Percentiles rank a stretch among this genome's conserved stretches.
Conservation (phyloP, 1,140 invertebrate genomes). For the Apolygus lucorum region DNA sequence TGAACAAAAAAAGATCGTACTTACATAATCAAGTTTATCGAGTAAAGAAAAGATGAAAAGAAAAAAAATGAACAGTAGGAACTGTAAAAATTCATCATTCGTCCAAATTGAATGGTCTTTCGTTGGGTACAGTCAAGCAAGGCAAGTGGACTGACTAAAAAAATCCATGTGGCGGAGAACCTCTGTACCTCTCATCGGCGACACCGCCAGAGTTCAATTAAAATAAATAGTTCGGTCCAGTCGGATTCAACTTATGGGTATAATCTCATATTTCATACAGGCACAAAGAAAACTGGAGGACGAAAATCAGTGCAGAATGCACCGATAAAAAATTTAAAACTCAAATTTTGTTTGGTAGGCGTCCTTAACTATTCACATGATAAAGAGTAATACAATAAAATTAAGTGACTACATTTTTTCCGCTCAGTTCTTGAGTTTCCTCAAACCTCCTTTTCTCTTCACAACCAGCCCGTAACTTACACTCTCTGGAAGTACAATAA, state of each 20-base stretch:
- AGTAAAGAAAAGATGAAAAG: background rate
- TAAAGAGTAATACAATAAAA: no score
- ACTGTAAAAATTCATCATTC: background rate
- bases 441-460: background rate
- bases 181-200: no score
- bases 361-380: no score
- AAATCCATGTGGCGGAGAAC: no score
- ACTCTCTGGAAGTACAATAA: background rate
- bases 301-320: no score
- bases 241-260: no score
- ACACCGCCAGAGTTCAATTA: no score
- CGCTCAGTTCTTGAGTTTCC: conserved; percentile 1
- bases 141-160: background rate
- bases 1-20: background rate
- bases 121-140: background rate
- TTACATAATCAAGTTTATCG: background rate
- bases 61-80: conserved; percentile 1
- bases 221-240: no score
- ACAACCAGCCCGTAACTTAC: background rate
- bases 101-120: background rate
- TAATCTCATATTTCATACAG: no score
- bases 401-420: conserved; percentile 4
- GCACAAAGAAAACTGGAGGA: no score
- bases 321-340: no score
- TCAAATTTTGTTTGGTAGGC: no score